A percentile compares a stretch with the other conserved stretches of the same genome.
These are phyloP conservation scores for Orthosia incerta DNA, from an alignment of 2,888 invertebrate species.

Conservation along the genomic window DNA sequence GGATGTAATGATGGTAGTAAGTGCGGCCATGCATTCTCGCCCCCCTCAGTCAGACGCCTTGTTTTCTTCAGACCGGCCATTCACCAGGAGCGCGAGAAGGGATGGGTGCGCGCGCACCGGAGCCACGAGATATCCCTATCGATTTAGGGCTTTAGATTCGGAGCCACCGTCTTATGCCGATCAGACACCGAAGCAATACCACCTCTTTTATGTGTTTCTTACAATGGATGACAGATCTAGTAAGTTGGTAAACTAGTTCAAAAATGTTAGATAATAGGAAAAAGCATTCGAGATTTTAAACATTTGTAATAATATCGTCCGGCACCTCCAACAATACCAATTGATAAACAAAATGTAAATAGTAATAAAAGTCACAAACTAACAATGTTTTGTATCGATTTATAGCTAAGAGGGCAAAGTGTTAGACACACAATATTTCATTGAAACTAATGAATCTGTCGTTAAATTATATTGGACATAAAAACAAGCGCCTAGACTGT, in stretches of 20 bases:
- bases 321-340: background rate
- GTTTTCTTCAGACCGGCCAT: conserved; percentile 84
- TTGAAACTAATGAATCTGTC: conserved; percentile 34
- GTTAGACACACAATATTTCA: conserved; percentile 20
- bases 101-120: conserved; percentile 85
- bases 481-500: conserved; percentile 15
- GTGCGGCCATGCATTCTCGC: conserved; percentile 82
- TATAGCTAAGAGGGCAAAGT: conserved; percentile 16
- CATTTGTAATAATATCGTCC: background rate
- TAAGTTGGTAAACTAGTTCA: background rate
- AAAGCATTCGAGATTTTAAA: background rate
- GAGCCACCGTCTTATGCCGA: conserved; percentile 75
- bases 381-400: conserved; percentile 44
- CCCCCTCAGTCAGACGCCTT: conserved; percentile 78
- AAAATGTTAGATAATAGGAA: conserved; percentile 1
- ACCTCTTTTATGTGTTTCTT: conserved; percentile 23
- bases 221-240: background rate
- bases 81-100: conserved; percentile 82
- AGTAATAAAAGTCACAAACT: conserved; percentile 21
- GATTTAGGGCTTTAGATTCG: conserved; percentile 80
- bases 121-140: conserved; percentile 82
- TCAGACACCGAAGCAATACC: conserved; percentile 52
- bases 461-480: conserved; percentile 21
- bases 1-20: conserved; percentile 83
- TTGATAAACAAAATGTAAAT: conserved; percentile 7